These are phyloP conservation scores for Saccopteryx bilineata DNA, from an alignment of 2,113 vertebrate species.

Conservation along the genomic window DNA sequence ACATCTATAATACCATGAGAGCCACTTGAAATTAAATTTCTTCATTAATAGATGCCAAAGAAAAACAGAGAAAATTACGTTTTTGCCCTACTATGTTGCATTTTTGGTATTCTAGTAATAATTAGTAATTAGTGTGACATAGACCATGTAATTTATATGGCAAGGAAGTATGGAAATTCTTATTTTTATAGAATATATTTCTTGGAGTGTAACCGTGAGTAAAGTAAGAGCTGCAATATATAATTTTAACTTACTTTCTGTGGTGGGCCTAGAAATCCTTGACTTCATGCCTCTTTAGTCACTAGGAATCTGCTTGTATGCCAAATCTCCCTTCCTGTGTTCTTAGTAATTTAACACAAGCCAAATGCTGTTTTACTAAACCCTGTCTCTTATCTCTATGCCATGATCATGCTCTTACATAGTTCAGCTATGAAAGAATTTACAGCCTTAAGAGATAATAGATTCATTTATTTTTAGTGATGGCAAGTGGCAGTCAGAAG, in stretches of 20 bases:
- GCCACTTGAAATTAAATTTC: constrained; percentile 38
- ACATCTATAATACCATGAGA: background rate
- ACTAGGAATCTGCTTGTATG: background rate
- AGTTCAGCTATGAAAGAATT: background rate
- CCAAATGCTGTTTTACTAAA: background rate
- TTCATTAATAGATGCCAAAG: background rate
- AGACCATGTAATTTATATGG: constrained; percentile 14
- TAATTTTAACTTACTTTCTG: background rate
- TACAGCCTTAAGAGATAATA: background rate
- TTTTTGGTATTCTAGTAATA: constrained; percentile 14
- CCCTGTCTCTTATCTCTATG: background rate
- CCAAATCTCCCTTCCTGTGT: background rate
- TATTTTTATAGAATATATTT: background rate
- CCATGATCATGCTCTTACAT: background rate
- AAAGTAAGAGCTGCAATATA: background rate
- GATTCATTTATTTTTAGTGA: background rate
- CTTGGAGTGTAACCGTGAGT: background rate
- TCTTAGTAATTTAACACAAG: constrained; percentile 10
- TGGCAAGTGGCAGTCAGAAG: background rate
- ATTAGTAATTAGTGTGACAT: constrained; percentile 37
- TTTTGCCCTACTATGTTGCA: background rate
- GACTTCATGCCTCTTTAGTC: background rate
- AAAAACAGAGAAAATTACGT: constrained; percentile 51
- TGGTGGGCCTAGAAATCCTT: background rate
- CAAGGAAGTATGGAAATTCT: background rate